Evolutionary conservation across 2,113 vertebrate genomes (phyloP).

Genomic region (Pelmatolapia mariae): DNA sequence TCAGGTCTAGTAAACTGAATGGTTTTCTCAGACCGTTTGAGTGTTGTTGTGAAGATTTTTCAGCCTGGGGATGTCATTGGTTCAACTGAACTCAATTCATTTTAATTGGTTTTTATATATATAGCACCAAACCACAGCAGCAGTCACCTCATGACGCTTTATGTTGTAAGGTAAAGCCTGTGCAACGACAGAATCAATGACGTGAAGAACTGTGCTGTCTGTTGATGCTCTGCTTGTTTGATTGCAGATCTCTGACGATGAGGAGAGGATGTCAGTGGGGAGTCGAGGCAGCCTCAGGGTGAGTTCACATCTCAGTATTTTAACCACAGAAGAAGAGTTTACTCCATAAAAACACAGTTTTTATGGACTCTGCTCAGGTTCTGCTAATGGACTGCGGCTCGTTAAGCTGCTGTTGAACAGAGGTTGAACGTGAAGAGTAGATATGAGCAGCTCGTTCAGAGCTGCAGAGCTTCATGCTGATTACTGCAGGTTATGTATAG

Average conservation of each 20-base stretch:
- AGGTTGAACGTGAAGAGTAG: background rate
- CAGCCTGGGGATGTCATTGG: too few species aligned
- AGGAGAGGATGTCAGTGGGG: slow-evolving; percentile 87
- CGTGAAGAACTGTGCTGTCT: background rate
- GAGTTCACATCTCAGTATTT: slow-evolving; percentile 54
- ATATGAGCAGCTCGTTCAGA: background rate
- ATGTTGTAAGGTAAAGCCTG: background rate
- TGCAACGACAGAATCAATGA: background rate
- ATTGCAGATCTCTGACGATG: slow-evolving; percentile 85
- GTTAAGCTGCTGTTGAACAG: background rate
- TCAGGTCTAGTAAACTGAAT: background rate
- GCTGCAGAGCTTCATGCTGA: background rate
- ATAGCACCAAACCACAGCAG: background rate
- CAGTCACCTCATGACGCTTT: background rate
- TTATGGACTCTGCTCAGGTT: background rate
- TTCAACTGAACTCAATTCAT: too few species aligned
- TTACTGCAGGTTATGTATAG: background rate
- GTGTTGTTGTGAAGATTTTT: too few species aligned
- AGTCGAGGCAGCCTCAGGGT: slow-evolving; percentile 91
- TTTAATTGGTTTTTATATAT: background rate
- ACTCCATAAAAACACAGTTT: background rate
- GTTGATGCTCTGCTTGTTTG: background rate
- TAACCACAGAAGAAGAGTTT: background rate
- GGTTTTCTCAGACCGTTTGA: too few species aligned
- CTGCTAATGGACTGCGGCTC: background rate